phyloP scores from a whole-genome alignment of 2,888 invertebrate genomes.

The Megalurothrips usitatus region DNA sequence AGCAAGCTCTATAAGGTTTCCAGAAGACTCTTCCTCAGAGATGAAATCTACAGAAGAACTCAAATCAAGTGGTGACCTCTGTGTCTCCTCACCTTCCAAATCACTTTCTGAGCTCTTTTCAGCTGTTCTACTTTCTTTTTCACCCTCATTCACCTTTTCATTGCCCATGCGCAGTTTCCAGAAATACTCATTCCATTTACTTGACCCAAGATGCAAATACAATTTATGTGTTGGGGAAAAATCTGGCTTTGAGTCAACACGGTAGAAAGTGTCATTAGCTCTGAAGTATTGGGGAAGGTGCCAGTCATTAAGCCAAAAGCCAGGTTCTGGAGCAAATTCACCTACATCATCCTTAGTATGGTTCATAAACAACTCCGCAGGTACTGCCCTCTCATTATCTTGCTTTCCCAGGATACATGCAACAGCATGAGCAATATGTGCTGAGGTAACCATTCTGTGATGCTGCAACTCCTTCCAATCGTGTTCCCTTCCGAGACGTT shows the following conservation, averaged over 20 bases:
- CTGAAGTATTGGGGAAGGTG: not conserved
- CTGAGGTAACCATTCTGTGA: not conserved
- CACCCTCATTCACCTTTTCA: not conserved
- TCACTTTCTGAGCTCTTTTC: not conserved
- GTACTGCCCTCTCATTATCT: not conserved
- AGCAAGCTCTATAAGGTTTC: not conserved
- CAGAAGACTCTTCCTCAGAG: not conserved
- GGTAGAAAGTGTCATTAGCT: not conserved
- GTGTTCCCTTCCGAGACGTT: not conserved
- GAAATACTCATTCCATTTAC: slow-evolving; percentile 12
- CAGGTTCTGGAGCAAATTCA: not conserved
- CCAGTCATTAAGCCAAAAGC: slow-evolving; percentile 11
- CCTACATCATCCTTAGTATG: not conserved
- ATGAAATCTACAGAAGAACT: not conserved
- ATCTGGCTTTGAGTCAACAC: not conserved
- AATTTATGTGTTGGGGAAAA: not conserved
- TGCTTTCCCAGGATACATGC: not conserved
- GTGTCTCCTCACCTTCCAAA: not conserved
- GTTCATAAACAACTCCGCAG: not conserved
- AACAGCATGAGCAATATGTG: not conserved
- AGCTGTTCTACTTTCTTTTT: not conserved
- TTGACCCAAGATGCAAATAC: not conserved
- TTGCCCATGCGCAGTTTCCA: not conserved
- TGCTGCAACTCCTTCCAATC: not conserved
- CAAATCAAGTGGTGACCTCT: not conserved